Base-by-base conservation (phyloP, 2,797 vertebrate species). In the Parauchenoglanis punctatus region DNA sequence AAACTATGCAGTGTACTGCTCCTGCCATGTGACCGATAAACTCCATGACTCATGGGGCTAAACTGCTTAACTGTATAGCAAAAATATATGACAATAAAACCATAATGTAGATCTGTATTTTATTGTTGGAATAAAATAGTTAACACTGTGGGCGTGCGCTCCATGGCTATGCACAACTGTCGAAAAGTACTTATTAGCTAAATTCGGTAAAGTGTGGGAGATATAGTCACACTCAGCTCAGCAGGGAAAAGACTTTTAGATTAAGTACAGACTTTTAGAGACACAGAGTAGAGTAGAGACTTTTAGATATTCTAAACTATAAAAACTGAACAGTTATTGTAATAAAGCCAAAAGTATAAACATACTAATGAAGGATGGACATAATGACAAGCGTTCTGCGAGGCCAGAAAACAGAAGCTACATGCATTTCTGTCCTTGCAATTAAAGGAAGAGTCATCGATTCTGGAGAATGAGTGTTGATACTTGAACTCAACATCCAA, bases 131-230 rank as follows among this genome's bases (percentile, higher is more conserved):
- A 81, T 81, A 81, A n/a, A 40, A 15, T 1, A 4, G 58, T 78
- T 54, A 56, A 78, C 49, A 18, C 76, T 28, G 28, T 13, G n/a
- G 76, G 11, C 28, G 3, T 78, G 35, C 2, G 65, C 65, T 70
- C 17, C 46, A 49, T 15, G 28, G 54, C 65, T 40, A 44, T 49
- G 49, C 65, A 35, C 5, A 18, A 35, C 82, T 68, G 70, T 94
- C 95, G 94, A 96, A 95, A 96, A 94, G 94, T 95, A 94, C 94
- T 95, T 96, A 96, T 96, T 94, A 96, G 96, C 95, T 96, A 97
- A 98, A 98, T 95, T 92, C 92, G 96, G 95, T 96, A 96, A 94
- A 94, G 93, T 93, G 94, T 93, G 93, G 94, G 93, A 86, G 94
- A 93, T 96, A 96, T 97, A 96, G 97, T 96, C 96, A 97, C 95